These are phyloP conservation scores for Isaurus tuberculatus DNA, from an alignment of 92 coral and sea anemone genomes.

Conservation along the genomic window DNA sequence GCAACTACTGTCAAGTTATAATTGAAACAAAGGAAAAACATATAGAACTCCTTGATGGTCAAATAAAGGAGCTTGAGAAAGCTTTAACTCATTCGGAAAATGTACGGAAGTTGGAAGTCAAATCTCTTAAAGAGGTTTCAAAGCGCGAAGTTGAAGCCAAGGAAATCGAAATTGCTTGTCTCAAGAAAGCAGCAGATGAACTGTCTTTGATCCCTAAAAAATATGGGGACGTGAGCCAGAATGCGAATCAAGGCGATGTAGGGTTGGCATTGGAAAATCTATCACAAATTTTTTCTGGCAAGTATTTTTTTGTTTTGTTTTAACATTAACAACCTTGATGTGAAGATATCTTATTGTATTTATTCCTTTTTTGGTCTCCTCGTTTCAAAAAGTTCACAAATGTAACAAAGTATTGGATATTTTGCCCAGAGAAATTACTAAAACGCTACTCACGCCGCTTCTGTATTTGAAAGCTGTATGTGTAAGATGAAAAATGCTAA, in stretches of 20 bases:
- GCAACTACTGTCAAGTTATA: conserved; percentile 15
- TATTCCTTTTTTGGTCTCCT: too few species aligned
- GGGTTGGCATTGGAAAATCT: background rate
- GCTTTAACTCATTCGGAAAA: conserved; percentile 35
- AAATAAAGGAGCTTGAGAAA: conserved; percentile 25
- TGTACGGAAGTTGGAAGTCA: conserved; percentile 20
- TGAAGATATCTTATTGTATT: too few species aligned
- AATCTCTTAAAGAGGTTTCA: conserved; percentile 27
- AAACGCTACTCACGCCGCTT: too few species aligned
- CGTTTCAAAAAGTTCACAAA: too few species aligned
- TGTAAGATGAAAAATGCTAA: too few species aligned
- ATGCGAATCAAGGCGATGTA: background rate
- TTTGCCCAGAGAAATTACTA: too few species aligned
- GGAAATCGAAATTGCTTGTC: conserved; percentile 33
- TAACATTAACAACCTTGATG: too few species aligned
- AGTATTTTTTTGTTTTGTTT: background rate
- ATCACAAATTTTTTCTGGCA: background rate
- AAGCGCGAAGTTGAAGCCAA: conserved; percentile 36
- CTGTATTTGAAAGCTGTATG: too few species aligned
- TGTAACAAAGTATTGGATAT: too few species aligned
- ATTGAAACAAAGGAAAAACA: conserved; percentile 23
- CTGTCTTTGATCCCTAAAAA: background rate
- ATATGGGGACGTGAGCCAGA: background rate
- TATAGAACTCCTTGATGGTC: background rate
- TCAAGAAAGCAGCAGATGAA: conserved; percentile 1